Evolutionary conservation across 2,113 vertebrate genomes (phyloP).

Genomic region (Gobio gobio): DNA sequence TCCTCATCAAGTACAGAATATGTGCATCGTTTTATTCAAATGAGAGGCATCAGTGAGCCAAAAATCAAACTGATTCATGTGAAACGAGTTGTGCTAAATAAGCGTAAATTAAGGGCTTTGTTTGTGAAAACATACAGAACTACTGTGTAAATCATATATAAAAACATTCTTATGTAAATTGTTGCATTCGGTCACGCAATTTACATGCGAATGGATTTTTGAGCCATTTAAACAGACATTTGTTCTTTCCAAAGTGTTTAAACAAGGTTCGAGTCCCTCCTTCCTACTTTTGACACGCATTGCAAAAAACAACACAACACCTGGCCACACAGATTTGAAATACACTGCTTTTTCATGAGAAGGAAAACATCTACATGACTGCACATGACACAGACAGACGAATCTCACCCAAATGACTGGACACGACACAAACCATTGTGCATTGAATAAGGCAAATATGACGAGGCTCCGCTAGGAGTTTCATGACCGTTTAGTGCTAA

Average conservation of each 20-base stretch:
- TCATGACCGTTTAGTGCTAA: slow-evolving; percentile 76
- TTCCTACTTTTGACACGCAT: background rate
- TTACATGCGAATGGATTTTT: background rate
- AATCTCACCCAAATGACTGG: slow-evolving; percentile 78
- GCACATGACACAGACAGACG: slow-evolving; percentile 71
- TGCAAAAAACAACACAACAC: slow-evolving; percentile 61
- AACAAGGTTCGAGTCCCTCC: background rate
- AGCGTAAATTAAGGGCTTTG: background rate
- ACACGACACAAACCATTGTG: slow-evolving; percentile 88
- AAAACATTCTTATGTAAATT: background rate
- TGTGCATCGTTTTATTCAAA: background rate
- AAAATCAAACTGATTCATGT: background rate
- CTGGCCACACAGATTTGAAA: slow-evolving; percentile 57
- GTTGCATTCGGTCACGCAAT: background rate
- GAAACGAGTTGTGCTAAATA: slow-evolving; percentile 14
- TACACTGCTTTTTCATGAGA: slow-evolving; percentile 57
- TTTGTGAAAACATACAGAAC: background rate
- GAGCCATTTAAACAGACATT: background rate
- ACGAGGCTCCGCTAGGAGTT: slow-evolving; percentile 86
- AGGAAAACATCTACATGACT: slow-evolving; percentile 68
- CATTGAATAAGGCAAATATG: slow-evolving; percentile 94
- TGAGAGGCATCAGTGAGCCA: background rate
- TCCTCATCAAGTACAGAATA: slow-evolving; percentile 8
- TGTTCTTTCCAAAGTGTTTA: background rate
- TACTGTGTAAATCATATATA: background rate